Conservation (phyloP, 1,140 invertebrate genomes). For the Drosophila persimilis region DNA sequence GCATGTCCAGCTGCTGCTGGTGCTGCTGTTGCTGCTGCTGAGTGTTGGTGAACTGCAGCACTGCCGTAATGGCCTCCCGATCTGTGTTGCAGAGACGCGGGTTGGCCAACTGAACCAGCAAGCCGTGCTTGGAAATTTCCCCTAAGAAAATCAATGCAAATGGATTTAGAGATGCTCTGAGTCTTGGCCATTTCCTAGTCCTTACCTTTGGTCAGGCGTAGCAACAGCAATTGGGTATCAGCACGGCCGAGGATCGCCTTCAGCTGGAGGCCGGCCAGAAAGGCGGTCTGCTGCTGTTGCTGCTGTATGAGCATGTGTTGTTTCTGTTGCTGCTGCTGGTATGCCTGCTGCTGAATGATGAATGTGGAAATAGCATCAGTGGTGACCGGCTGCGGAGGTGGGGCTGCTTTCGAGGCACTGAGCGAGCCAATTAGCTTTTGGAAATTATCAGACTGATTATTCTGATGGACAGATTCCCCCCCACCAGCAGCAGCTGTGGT, state of each 20-base stretch:
- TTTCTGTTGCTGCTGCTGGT: slow-evolving; percentile 75
- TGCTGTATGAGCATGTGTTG: slow-evolving; percentile 71
- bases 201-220: slow-evolving; percentile 76
- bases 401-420: slow-evolving; percentile 23
- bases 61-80: slow-evolving; percentile 78
- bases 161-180: neutral
- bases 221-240: slow-evolving; percentile 69
- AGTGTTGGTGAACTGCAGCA: slow-evolving; percentile 78
- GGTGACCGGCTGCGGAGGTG: slow-evolving; percentile 25
- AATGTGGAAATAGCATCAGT: slow-evolving; percentile 74
- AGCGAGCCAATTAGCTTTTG: slow-evolving; percentile 74
- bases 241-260: slow-evolving; percentile 74
- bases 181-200: neutral
- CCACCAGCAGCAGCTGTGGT: slow-evolving; percentile 16
- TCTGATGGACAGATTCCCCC: slow-evolving; percentile 5
- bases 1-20: slow-evolving; percentile 72
- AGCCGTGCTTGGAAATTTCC: slow-evolving; percentile 77
- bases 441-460: slow-evolving; percentile 65
- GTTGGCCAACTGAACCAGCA: slow-evolving; percentile 75
- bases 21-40: slow-evolving; percentile 75
- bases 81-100: slow-evolving; percentile 68
- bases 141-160: slow-evolving; percentile 35
- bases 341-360: slow-evolving; percentile 73
- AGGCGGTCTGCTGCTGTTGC: slow-evolving; percentile 77
- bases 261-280: slow-evolving; percentile 71